Evolutionary conservation across 2,888 invertebrate genomes (phyloP), one percentile per base, ranked within the genome.

Genomic region (Ophion ventricosus): DNA sequence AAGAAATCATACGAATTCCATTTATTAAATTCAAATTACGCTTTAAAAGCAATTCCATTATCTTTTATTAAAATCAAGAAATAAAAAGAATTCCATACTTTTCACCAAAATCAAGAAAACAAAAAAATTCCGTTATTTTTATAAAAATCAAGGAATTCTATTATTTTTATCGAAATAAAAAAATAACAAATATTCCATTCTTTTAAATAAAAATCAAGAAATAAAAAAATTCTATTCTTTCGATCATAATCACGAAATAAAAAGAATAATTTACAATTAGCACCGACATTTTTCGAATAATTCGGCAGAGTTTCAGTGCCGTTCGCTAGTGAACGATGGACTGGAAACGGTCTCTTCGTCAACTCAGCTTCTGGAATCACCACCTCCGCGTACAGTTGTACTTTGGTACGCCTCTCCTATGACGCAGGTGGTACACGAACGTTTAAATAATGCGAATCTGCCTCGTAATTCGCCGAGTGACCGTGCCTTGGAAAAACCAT

Each of bases 401-500:
- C 56, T 43, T 59, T 35, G 17, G 54, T 57, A 56, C 74, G 35
- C 14, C 40, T 63, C 43, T 49, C 76, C 35, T 40, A 77, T 81
- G 74, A 78, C 63, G 70, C 84, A 78, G 81, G 64, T 81, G 84
- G 78, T 75, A 75, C 75, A 70, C 63, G 54, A 76, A 75, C 69
- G 75, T 67, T 84, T 72, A 84, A 84, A 79, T 84, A 76, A 84
- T 75, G 61, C 72, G 70, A 75, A 20, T 56, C 77, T 79, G 75
- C 79, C 81, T 84, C 84, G 61, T 82, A 79, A 84, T 82, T 82
- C 72, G 75, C 72, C 75, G 56, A 78, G 75, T 70, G 70, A 78
- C 84, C 82, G 84, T 82, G 79, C 84, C 84, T 82, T 79, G 81
- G 82, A 64, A 69, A 73, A 61, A 40, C 64, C 35, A 73, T 78